These are phyloP conservation scores for Caenorhabditis sp. DNA, from an alignment of 2,888 invertebrate species.

Conservation along the genomic window DNA sequence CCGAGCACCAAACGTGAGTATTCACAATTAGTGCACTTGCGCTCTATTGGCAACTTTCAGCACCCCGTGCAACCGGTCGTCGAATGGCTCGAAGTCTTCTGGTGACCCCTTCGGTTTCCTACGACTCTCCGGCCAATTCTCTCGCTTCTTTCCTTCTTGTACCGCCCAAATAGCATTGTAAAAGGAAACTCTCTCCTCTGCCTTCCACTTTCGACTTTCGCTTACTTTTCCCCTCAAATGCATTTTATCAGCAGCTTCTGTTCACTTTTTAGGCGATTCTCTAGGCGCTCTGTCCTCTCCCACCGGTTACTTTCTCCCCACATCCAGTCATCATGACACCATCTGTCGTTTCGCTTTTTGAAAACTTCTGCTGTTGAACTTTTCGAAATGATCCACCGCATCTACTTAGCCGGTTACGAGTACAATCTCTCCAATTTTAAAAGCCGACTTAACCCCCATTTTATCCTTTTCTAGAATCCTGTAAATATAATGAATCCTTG, in stretches of 20 bases:
- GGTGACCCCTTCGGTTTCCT: constrained; percentile 8
- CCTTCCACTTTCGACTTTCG: neutral
- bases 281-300: neutral
- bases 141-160: constrained; percentile 16
- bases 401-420: constrained; percentile 37
- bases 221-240: neutral
- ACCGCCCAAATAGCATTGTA: neutral
- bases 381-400: too few species aligned
- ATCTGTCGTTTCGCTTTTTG: neutral
- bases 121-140: constrained; percentile 12
- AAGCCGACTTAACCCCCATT: neutral
- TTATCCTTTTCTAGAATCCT: too few species aligned
- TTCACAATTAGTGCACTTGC: too few species aligned
- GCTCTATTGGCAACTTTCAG: too few species aligned
- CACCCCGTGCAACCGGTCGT: neutral
- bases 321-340: constrained; percentile 4
- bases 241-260: neutral
- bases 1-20: neutral
- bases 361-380: neutral
- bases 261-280: neutral
- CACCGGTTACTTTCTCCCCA: constrained; percentile 8
- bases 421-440: neutral
- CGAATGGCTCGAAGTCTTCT: constrained; percentile 38
- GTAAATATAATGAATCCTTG: too few species aligned
- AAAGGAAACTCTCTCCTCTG: neutral